Base-by-base conservation (phyloP, 2,888 invertebrate genomes). In the Agrotis puta region DNA sequence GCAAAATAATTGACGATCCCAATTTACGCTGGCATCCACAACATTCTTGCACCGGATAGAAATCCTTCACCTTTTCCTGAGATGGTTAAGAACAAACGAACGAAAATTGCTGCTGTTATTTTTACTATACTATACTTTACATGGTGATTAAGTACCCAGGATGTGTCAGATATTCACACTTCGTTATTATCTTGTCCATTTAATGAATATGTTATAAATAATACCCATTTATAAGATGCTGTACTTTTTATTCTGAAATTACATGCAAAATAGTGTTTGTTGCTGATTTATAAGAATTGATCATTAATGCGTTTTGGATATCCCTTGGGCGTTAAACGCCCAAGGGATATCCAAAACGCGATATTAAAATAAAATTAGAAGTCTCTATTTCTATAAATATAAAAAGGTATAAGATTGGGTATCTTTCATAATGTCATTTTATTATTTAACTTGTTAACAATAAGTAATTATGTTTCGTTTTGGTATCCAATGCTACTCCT, bases 61-160 rank as follows among this genome's bases (percentile, higher is more conserved):
- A 64, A 74, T 67, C 85, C 85, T 85, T 84, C 71, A 85, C 84
- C 83, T 84, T 84, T 78, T 68, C 62, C 66, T 27, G 64, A 74
- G 64, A 67, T 70, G 57, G 62, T 13, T n/a, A 54, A 16, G 22
- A 56, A 54, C 57, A 62, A 61, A 74, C 61, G 64, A 57, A 79
- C 51, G 11, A 16, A 64, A 76, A 62, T 48, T 50, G n/a, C 57
- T 61, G 45, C 6, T 57, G 27, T 71, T 66, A 64, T 74, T 78
- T 72, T 73, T 66, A 48, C 22, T 16, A 24, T 47, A 65, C 58
- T 64, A 59, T 64, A 62, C 13, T 57, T 70, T 50, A 64, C 59
- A 64, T 59, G 3, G 70, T 69, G 74, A 73, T 76, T 64, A 65
- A 82, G 47, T 71, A 45, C 59, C 71, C 73, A 73, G 78, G 81